Evolutionary conservation across 2,113 vertebrate genomes (phyloP).

Genomic region (Collichthys lucidus): DNA sequence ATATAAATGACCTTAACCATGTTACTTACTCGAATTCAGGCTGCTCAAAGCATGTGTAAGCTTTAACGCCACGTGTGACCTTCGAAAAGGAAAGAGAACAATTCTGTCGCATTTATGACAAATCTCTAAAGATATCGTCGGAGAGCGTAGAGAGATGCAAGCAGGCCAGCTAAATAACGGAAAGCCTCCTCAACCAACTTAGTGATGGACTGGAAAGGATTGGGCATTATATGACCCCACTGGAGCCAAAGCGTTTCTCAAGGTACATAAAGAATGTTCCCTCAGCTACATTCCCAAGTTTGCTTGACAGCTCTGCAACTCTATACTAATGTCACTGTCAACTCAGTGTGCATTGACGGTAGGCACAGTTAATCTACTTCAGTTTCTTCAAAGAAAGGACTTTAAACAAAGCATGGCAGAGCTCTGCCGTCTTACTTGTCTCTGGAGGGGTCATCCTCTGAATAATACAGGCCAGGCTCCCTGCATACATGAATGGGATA

Average conservation of each 20-base stretch:
- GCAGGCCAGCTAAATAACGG: constrained; percentile 4
- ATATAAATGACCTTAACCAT: neutral
- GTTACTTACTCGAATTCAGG: neutral
- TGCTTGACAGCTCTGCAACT: neutral
- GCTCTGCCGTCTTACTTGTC: neutral
- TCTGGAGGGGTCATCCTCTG: constrained; percentile 2
- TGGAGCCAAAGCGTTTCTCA: neutral
- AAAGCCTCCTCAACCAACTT: neutral
- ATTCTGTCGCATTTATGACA: neutral
- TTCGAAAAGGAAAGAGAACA: neutral
- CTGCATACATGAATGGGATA: too few relatives aligned
- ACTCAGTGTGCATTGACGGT: neutral
- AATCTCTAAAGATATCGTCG: too few relatives aligned
- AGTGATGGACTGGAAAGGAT: neutral
- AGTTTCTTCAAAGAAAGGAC: neutral
- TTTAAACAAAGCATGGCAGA: constrained; percentile 9
- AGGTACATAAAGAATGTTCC: neutral
- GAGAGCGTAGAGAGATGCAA: too few relatives aligned
- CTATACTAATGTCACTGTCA: neutral
- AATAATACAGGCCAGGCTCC: too few relatives aligned
- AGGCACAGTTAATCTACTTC: constrained; percentile 11
- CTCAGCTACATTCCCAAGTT: neutral
- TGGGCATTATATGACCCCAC: neutral
- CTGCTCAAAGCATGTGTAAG: neutral
- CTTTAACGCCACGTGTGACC: neutral